phyloP scores from a whole-genome alignment of 2,797 vertebrate genomes.

The Mycteria americana region DNA sequence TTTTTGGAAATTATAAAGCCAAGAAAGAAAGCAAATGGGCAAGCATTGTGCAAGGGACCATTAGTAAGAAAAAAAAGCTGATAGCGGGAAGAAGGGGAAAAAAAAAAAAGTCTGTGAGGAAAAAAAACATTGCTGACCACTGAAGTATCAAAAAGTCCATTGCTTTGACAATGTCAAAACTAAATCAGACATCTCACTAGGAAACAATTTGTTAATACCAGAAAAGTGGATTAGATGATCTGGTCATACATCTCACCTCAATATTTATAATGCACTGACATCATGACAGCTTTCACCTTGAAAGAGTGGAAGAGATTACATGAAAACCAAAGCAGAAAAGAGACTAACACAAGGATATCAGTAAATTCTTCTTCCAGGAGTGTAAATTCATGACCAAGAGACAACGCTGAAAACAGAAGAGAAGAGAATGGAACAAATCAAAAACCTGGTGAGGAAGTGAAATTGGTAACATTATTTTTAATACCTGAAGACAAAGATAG shows the following conservation, averaged over 20 bases:
- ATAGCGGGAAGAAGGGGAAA: not conserved
- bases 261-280: not conserved
- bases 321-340: not conserved
- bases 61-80: not conserved
- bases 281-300: not conserved
- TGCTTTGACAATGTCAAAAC: not conserved
- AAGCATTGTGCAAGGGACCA: not conserved
- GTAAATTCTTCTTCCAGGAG: not conserved
- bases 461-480: not conserved
- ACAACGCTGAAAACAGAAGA: not conserved
- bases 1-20: not conserved
- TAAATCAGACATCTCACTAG: not conserved
- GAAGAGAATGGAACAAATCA: not conserved
- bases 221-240: not conserved
- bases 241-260: not conserved
- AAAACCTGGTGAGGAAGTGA: not conserved
- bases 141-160: not conserved
- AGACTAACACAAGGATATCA: not conserved
- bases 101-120: no score
- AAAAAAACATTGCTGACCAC: not conserved
- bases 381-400: not conserved
- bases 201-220: not conserved
- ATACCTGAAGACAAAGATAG: not conserved
- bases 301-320: not conserved
- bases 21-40: not conserved